These are phyloP conservation scores for Actias luna DNA, from an alignment of 2,888 invertebrate species.

Conservation along the genomic window DNA sequence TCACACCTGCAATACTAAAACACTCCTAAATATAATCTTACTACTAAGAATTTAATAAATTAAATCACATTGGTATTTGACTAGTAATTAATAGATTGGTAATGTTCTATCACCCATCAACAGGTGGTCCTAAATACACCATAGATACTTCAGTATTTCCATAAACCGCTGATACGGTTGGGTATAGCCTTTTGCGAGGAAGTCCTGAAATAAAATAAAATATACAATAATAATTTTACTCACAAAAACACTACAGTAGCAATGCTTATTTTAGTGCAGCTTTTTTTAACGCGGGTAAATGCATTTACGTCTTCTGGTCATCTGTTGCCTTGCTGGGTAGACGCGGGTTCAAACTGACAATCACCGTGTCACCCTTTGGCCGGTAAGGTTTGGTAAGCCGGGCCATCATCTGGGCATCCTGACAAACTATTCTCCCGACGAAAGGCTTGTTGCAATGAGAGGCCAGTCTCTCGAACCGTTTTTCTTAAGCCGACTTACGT, in stretches of 20 bases:
- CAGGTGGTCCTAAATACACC: conserved; percentile 98
- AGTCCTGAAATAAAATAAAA: conserved; percentile 83
- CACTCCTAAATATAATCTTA: not conserved
- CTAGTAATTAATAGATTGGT: conserved; percentile 36
- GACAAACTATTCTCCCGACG: no score
- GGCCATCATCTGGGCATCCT: no score
- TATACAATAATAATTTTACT: not conserved
- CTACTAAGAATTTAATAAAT: conserved; percentile 18
- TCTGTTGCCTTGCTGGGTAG: no score
- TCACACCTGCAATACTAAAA: not conserved
- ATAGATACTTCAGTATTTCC: conserved; percentile 99
- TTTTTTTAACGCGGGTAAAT: no score
- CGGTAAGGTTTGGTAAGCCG: no score
- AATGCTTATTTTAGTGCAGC: no score
- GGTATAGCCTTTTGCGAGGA: conserved; percentile 95
- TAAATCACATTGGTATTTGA: conserved; percentile 48
- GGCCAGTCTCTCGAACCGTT: no score
- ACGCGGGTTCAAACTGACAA: no score
- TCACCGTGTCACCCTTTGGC: no score
- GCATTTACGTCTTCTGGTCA: no score
- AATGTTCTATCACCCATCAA: conserved; percentile 90
- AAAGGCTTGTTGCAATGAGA: no score
- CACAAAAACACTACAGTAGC: not conserved
- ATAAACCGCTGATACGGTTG: conserved; percentile 98
- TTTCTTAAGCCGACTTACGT: no score